phyloP scores from a whole-genome alignment of 1,140 invertebrate species.

The Hyles euphorbiae region DNA sequence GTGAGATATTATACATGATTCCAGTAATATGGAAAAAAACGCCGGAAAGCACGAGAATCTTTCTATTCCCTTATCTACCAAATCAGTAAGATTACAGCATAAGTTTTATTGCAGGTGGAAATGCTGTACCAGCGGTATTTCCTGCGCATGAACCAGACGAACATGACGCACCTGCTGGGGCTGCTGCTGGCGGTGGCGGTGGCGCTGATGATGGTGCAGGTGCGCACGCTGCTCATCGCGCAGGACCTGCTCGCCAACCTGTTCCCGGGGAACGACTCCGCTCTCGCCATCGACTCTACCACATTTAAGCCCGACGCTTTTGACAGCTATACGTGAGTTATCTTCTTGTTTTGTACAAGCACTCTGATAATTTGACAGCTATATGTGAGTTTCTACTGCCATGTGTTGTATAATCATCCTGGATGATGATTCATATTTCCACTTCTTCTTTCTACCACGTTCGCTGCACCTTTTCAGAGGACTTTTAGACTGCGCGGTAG shows the following conservation, averaged over 20 bases:
- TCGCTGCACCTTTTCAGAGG: too few relatives aligned
- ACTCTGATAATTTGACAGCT: conserved; percentile 18
- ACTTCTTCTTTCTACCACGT: too few relatives aligned
- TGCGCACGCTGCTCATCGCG: conserved; percentile 56
- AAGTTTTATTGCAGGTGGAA: conserved; percentile 80
- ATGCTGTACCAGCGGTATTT: conserved; percentile 95
- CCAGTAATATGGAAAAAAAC: too few relatives aligned
- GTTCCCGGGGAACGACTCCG: conserved; percentile 11
- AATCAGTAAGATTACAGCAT: not conserved
- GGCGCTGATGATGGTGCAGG: conserved; percentile 77
- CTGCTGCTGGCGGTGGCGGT: conserved; percentile 83
- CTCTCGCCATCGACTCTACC: not conserved
- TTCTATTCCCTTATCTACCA: too few relatives aligned
- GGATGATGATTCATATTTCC: too few relatives aligned
- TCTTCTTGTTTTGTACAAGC: too few relatives aligned
- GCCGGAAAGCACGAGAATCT: too few relatives aligned
- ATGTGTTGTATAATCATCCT: too few relatives aligned
- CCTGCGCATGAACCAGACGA: conserved; percentile 93
- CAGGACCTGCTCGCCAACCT: conserved; percentile 40
- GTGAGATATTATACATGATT: too few relatives aligned
- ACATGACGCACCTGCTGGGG: conserved; percentile 88
- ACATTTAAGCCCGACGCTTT: not conserved
- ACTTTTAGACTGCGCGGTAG: too few relatives aligned
- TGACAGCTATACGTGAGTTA: conserved; percentile 22
- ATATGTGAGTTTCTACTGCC: conserved; percentile 13